Evolutionary conservation across 2,888 invertebrate genomes (phyloP), one percentile per base, ranked within the genome.

Genomic region (Strigamia maritima): DNA sequence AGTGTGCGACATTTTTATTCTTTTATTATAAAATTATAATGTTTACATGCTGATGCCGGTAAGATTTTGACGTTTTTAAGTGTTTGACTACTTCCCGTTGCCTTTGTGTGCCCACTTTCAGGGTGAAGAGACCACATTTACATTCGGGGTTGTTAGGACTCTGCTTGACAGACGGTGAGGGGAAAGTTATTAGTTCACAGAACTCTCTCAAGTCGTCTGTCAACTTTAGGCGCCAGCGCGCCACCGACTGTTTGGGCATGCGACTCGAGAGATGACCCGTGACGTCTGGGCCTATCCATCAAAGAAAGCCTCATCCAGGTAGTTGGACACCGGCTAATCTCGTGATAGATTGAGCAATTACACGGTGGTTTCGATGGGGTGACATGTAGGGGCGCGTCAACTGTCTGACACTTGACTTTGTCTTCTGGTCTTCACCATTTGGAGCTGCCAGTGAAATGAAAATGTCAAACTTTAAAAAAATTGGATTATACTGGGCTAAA

Each of bases 331-430:
- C 24, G 19, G 60, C 12, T 19, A n/a, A 16, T 60, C 49, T n/a
- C 19, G 60, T 60, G 60, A 60, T 24, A 60, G 60, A 60, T 60
- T 6, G 60, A 60, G 60, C 60, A 60, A 60, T 60, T 60, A 60
- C 60, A 60, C n/a, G 60, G n/a, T 19, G 60, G 60, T 8, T 24
- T 60, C 12, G 22, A 19, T n/a, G 60, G 24, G 60, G 60, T 60
- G 60, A 60, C 24, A 24, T 60, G 60, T 60, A 6, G 10, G 60
- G 60, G 60, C 60, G 60, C 22, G 60, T 22, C 60, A 24, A 24
- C 60, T 22, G 22, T 12, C 19, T 10, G 19, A 10, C 60, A 4
- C 22, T 60, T 60, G 60, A 22, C 24, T 60, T 49, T 19, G 14
- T 16, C 44, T n/a, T 44, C n/a, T 44, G 44, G 44, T 35, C 35